Conservation (phyloP, 2,113 vertebrate genomes). For the Daboia siamensis region DNA sequence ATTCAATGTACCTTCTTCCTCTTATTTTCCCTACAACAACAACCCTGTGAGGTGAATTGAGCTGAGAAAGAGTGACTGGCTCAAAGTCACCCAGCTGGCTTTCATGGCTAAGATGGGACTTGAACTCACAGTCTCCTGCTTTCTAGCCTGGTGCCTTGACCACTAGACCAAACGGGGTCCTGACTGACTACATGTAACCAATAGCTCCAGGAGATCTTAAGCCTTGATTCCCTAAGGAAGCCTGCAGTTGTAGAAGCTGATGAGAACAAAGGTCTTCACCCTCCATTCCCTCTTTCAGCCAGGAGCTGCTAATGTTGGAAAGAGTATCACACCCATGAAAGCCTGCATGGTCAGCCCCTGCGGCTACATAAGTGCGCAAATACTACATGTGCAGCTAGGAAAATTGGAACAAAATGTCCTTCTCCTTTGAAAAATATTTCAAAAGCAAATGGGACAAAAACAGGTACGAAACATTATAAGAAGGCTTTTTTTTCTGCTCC, state of each 20-base stretch:
- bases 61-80: too few relatives aligned
- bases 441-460: background rate
- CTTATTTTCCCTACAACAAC: too few relatives aligned
- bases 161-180: background rate
- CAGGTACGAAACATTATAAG: background rate
- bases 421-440: background rate
- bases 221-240: background rate
- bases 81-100: background rate
- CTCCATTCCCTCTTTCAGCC: background rate
- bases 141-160: background rate
- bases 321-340: background rate
- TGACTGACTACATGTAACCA: background rate
- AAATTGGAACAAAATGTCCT: background rate
- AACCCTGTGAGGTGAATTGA: too few relatives aligned
- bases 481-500: background rate
- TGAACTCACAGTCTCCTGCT: background rate
- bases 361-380: background rate
- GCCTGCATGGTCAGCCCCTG: background rate
- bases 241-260: background rate
- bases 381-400: background rate
- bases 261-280: background rate
- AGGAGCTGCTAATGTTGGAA: background rate
- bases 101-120: background rate
- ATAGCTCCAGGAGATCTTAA: background rate
- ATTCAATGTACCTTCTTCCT: too few relatives aligned